phyloP scores from a whole-genome alignment of 1,140 invertebrate species.

The Campodea augens region DNA sequence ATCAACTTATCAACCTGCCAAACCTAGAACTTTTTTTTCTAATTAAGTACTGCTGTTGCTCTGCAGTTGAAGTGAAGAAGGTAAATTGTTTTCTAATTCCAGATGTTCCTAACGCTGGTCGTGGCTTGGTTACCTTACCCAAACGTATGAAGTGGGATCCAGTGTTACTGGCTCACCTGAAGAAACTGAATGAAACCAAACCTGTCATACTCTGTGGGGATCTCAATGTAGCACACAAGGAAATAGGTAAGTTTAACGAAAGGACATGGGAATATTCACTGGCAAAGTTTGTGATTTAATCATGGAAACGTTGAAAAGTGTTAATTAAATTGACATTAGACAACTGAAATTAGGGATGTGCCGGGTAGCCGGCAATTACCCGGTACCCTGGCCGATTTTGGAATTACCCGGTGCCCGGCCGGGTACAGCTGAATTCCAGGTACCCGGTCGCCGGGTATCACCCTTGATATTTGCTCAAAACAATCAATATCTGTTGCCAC shows the following conservation, averaged over 20 bases:
- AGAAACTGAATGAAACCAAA: constrained; percentile 68
- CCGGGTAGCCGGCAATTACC: too few species aligned
- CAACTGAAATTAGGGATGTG: too few species aligned
- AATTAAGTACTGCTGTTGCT: constrained; percentile 1
- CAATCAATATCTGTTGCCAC: too few species aligned
- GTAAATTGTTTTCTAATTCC: constrained; percentile 7
- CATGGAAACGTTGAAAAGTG: neutral
- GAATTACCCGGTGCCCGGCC: too few species aligned
- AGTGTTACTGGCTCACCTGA: constrained; percentile 53
- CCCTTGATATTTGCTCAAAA: too few species aligned
- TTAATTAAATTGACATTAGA: neutral
- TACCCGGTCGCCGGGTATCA: too few species aligned
- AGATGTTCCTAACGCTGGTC: constrained; percentile 59
- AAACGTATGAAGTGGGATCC: constrained; percentile 84
- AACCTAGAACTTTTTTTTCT: too few species aligned
- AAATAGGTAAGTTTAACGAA: constrained; percentile 49
- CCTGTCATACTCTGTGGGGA: constrained; percentile 90
- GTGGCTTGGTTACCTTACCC: constrained; percentile 63
- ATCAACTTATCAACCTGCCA: too few species aligned
- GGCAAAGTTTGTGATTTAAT: too few species aligned
- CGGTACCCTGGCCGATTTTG: too few species aligned
- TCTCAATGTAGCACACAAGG: constrained; percentile 89
- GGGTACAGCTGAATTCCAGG: too few species aligned
- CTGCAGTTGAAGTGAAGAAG: neutral
- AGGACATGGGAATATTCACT: too few species aligned